phyloP scores from a whole-genome alignment of 2,888 invertebrate genomes.

The Quadroppia sp. region DNA sequence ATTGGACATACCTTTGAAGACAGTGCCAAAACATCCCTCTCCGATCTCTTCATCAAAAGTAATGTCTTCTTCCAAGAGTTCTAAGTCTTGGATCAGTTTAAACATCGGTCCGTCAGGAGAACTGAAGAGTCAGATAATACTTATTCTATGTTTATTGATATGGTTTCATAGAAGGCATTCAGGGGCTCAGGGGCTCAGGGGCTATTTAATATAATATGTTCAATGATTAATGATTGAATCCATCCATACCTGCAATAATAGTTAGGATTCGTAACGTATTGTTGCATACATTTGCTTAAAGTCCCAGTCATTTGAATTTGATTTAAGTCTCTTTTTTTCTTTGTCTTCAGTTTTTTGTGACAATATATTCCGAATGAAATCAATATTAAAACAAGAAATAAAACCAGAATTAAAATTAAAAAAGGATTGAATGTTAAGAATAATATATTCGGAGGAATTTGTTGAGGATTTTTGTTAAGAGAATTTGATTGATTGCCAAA shows the following conservation, averaged over 20 bases:
- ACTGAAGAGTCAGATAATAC: no score
- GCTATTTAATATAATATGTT: no score
- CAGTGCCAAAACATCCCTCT: constrained; percentile 48
- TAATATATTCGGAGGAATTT: not conserved
- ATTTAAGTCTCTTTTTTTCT: not conserved
- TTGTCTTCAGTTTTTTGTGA: not conserved
- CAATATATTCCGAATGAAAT: not conserved
- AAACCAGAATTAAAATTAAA: constrained; percentile 19
- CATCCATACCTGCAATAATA: constrained; percentile 46
- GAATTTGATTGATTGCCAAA: not conserved
- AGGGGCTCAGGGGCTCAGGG: no score
- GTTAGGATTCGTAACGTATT: constrained; percentile 49
- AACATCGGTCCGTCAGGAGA: constrained; percentile 45
- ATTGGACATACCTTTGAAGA: constrained; percentile 46
- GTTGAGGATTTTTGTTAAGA: not conserved
- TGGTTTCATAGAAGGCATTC: no score
- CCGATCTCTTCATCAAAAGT: constrained; percentile 51
- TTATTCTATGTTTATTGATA: no score
- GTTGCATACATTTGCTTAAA: constrained; percentile 47
- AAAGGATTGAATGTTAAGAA: not conserved
- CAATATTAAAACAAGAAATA: not conserved
- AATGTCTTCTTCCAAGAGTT: constrained; percentile 59
- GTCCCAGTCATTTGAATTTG: constrained; percentile 40
- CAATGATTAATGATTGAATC: not conserved
- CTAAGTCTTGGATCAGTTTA: constrained; percentile 46